Evolutionary conservation across 2,113 vertebrate genomes (phyloP).

Genomic region (Coracopsis vasa): DNA sequence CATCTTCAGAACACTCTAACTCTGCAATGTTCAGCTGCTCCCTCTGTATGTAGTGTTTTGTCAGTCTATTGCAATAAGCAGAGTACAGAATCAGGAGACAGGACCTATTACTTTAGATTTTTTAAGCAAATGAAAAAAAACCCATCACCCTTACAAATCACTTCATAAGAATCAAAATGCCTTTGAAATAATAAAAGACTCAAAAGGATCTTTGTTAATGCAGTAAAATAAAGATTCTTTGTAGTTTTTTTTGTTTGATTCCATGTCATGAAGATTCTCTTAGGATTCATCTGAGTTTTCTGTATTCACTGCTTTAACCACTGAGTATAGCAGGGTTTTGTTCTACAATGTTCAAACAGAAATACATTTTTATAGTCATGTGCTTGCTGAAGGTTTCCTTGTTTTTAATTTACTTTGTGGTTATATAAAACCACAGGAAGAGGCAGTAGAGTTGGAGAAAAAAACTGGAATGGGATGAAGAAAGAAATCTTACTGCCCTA

Average conservation of each 20-base stretch:
- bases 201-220: background rate
- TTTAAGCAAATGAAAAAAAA: background rate
- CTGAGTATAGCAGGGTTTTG: background rate
- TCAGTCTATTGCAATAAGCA: background rate
- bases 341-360: background rate
- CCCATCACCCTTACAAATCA: background rate
- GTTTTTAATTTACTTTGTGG: background rate
- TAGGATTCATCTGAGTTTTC: background rate
- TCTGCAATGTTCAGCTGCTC: background rate
- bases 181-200: background rate
- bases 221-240: background rate
- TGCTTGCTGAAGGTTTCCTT: background rate
- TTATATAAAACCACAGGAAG: background rate
- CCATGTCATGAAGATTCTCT: background rate
- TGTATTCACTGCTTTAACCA: background rate
- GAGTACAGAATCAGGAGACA: background rate
- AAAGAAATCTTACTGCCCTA: background rate
- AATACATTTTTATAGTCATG: background rate
- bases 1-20: background rate
- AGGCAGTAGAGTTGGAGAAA: background rate
- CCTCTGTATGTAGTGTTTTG: background rate
- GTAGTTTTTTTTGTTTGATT: background rate
- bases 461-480: background rate
- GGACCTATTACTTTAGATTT: background rate
- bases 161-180: background rate